Evolutionary conservation across 2,797 vertebrate species (phyloP), one percentile per base, ranked within the genome.

Genomic region (Megalops cyprinoides): DNA sequence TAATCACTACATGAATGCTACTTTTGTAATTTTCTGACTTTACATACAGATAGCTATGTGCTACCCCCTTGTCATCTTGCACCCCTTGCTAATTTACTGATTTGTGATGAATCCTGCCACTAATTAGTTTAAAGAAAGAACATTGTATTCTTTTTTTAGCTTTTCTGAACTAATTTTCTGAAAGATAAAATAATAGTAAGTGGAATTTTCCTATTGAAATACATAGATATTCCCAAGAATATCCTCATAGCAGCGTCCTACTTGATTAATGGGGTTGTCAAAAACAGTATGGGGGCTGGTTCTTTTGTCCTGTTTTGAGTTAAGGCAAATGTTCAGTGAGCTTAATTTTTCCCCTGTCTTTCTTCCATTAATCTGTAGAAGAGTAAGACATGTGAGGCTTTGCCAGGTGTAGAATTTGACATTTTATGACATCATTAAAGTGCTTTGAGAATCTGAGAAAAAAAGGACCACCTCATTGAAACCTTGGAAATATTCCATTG

Each of bases 201-300:
- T 37, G 1, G 31, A 67, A 67, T 5, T 14, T 37, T 67, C n/a
- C 28, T n/a, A 31, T 37, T 14, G 4, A 10, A 37, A 28, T 67
- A 37, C 34, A 34, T 15, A 28, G 2, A 67, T 67, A 34, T 67
- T 67, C 62, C 14, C 25, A 7, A 60, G 2, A 2, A 53, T 14
- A 53, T 14, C 51, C 51, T 60, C 56, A 28, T 67, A 34, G 31
- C 62, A 28, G 31, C 28, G 62, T 8, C 9, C 25, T 67, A 37
- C 62, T 67, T 67, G 62, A 67, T 67, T 67, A 18, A 67, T 67
- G 62, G 62, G 28, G 62, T 31, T 67, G 62, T 67, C 62, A 37
- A 67, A 67, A 14, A 31, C 62, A 67, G 67, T 67, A 14, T 67
- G 4, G 12, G 58, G 62, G 34, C 31, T 18, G 31, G 31, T 67